Base-by-base conservation (phyloP, 2,797 vertebrate genomes). In the Perodicticus potto region DNA sequence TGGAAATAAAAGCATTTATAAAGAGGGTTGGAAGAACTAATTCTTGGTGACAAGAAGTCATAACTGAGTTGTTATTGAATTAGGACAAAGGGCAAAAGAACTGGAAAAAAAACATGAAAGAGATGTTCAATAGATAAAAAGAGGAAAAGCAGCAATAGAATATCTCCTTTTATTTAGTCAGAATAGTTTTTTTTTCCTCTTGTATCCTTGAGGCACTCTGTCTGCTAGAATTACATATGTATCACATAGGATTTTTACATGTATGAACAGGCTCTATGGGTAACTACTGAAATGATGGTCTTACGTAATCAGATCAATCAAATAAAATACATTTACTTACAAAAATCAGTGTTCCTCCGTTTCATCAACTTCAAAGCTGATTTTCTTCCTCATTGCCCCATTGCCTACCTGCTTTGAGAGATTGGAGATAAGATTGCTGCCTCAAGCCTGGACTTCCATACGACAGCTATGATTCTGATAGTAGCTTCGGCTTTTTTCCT, bases 301-400 rank as follows among this genome's bases (percentile, higher is more conserved):
- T 91, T 49, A 82, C 3, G 55, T 55, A 53, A 86, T 86, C 19
- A 93, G 61, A 19, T 77, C 29, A 92, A 76, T 92, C 27, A 89
- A 73, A 77, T 70, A 5, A 89, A 83, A 85, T 40, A 12, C 37
- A 80, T 57, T 92, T 20, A 63, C 13, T 77, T 40, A 29, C 61
- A 95, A 67, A 67, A 67, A 19, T 67, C 65, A 67, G 16, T 19
- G 61, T 72, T 93, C 3, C 13, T 22, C 4, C 10, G 53, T 67
- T 57, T 17, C 4, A 22, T 77, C 73, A 90, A 37, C 45, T 91
- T 86, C 74, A 59, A 72, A 91, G 5, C 1, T 81, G 1, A 1
- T 59, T 89, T 74, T 74, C 40, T 29, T 81, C 3, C 16, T 7
- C 37, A 23, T n/a, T 49, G 14, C 3, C 29, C 49, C 22, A 67